These are phyloP conservation scores for Macrocentrus cingulum DNA, from an alignment of 1,140 invertebrate species.

Conservation along the genomic window DNA sequence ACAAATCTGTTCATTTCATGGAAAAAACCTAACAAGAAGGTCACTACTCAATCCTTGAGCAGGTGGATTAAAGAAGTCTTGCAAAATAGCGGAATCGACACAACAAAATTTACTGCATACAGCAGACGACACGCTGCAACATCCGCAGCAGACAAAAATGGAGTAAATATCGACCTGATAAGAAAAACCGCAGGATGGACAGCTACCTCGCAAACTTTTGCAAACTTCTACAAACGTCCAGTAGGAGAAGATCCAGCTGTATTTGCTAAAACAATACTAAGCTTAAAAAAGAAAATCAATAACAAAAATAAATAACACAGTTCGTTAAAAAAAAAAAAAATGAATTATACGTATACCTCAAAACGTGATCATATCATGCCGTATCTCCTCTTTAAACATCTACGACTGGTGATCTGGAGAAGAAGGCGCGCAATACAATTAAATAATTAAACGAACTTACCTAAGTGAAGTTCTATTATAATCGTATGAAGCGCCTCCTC, in stretches of 20 bases:
- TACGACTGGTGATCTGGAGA: slow-evolving; percentile 16
- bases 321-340: too few relatives aligned
- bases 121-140: slow-evolving; percentile 25
- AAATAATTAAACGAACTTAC: slow-evolving; percentile 4
- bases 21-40: slow-evolving; percentile 20
- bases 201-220: slow-evolving; percentile 9
- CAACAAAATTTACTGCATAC: slow-evolving; percentile 16
- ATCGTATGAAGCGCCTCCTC: slow-evolving; percentile 3
- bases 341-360: too few relatives aligned
- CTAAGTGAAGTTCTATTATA: slow-evolving; percentile 1
- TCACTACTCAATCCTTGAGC: slow-evolving; percentile 23
- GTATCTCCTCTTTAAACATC: slow-evolving; percentile 20
- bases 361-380: too few relatives aligned
- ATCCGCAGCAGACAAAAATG: slow-evolving; percentile 19
- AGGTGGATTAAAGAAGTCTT: slow-evolving; percentile 24
- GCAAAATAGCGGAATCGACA: slow-evolving; percentile 23
- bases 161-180: slow-evolving; percentile 15
- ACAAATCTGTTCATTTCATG: slow-evolving; percentile 18
- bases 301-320: too few relatives aligned
- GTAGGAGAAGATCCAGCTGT: neutral
- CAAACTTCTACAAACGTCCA: slow-evolving; percentile 17
- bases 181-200: slow-evolving; percentile 26
- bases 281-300: neutral
- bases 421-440: slow-evolving; percentile 22
- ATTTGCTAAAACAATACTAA: slow-evolving; percentile 18